Percentiles rank a stretch among this genome's conserved stretches.
These are phyloP conservation scores for Bombus pascuorum DNA, from an alignment of 1,140 invertebrate genomes.

Conservation along the genomic window DNA sequence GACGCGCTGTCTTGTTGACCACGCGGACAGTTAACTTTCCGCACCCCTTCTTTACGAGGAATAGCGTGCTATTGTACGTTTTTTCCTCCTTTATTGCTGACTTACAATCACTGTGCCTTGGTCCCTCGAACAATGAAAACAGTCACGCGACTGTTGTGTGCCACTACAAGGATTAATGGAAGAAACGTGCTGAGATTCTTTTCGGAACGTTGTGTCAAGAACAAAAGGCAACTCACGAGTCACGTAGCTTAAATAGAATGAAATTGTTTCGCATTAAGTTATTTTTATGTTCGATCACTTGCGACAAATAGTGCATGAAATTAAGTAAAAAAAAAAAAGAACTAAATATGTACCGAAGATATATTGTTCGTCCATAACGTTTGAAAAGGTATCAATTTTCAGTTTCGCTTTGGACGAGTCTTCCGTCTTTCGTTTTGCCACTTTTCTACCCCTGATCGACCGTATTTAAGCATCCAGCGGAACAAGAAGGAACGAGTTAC, in stretches of 20 bases:
- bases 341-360: not conserved
- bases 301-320: not conserved
- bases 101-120: not conserved
- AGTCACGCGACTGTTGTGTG: not conserved
- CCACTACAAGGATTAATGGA: conserved; percentile 1
- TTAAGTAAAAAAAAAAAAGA: not conserved
- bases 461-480: conserved; percentile 62
- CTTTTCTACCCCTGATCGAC: conserved; percentile 37
- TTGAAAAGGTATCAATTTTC: conserved; percentile 14
- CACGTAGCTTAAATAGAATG: not conserved
- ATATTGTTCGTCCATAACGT: no score
- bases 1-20: not conserved
- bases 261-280: not conserved
- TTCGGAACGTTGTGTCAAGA: not conserved
- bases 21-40: conserved; percentile 8
- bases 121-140: conserved; percentile 3
- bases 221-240: not conserved
- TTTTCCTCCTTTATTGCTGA: not conserved
- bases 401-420: not conserved
- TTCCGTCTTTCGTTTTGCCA: conserved; percentile 32
- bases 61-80: not conserved
- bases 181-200: conserved; percentile 8
- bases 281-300: not conserved
- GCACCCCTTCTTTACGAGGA: not conserved
- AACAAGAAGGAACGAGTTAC: conserved; percentile 65